Conservation (phyloP, 2,113 vertebrate genomes). For the Dasyornis broadbenti region DNA sequence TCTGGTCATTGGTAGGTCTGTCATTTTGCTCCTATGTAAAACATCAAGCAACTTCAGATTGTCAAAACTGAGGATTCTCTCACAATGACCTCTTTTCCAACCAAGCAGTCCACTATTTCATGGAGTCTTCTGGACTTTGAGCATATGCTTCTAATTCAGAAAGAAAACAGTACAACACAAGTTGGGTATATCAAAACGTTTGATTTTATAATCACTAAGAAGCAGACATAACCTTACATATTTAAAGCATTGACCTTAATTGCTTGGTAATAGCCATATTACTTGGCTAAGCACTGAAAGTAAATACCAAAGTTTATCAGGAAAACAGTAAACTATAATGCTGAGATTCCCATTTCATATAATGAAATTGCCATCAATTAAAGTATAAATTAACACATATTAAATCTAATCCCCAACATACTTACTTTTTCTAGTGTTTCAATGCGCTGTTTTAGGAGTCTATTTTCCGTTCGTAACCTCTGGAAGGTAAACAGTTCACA, state of each 20-base stretch:
- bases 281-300: not conserved
- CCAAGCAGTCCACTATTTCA: not conserved
- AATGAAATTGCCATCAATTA: not conserved
- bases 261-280: not conserved
- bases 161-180: not conserved
- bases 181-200: not conserved
- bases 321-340: not conserved
- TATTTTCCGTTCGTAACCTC: constrained; percentile 95
- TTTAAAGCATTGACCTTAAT: not conserved
- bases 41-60: not conserved
- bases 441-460: constrained; percentile 95
- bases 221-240: not conserved
- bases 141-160: not conserved
- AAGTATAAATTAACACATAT: not conserved
- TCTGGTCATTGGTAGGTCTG: not conserved
- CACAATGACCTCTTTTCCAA: not conserved
- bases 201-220: not conserved
- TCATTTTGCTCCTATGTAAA: not conserved
- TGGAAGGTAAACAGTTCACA: constrained; percentile 64
- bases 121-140: not conserved
- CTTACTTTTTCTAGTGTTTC: constrained; percentile 98
- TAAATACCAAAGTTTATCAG: not conserved
- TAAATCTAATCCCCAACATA: constrained; percentile 4
- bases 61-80: not conserved
- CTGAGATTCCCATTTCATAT: not conserved